phyloP scores from a whole-genome alignment of 2,113 vertebrate species.

The Lanius ludovicianus region DNA sequence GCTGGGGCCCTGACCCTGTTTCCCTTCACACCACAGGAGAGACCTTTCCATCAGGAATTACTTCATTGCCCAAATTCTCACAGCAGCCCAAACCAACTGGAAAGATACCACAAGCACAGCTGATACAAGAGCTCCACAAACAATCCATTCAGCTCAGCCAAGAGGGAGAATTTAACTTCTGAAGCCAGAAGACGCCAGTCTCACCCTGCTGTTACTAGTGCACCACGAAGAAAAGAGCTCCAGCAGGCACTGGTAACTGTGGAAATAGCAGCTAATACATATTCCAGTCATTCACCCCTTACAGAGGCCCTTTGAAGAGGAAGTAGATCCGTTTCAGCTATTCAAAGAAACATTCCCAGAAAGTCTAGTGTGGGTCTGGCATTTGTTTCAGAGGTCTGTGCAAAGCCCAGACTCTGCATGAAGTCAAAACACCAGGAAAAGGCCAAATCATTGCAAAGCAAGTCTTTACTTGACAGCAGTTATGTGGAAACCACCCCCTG shows the following conservation, averaged over 20 bases:
- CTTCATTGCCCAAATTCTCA: background rate
- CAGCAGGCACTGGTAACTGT: background rate
- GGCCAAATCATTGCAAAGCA: background rate
- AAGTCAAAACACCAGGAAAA: background rate
- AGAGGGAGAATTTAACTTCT: background rate
- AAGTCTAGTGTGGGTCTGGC: background rate
- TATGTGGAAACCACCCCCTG: background rate
- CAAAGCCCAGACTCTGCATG: background rate
- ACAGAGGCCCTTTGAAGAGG: background rate
- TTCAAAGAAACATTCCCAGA: slow-evolving; percentile 17
- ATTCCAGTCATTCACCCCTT: background rate
- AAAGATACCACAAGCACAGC: background rate
- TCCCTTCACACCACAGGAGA: background rate
- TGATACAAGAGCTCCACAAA: background rate
- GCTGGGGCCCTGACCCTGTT: background rate
- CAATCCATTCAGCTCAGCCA: background rate
- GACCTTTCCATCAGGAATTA: background rate
- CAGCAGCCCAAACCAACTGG: background rate
- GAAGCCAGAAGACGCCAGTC: background rate
- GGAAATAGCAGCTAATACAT: background rate
- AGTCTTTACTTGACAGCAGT: background rate
- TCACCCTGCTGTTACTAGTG: background rate
- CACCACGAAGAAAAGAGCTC: background rate
- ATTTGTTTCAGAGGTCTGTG: background rate
- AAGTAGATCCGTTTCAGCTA: background rate